Base-by-base conservation (phyloP, 1,140 invertebrate species). In the Ooceraea biroi region DNA sequence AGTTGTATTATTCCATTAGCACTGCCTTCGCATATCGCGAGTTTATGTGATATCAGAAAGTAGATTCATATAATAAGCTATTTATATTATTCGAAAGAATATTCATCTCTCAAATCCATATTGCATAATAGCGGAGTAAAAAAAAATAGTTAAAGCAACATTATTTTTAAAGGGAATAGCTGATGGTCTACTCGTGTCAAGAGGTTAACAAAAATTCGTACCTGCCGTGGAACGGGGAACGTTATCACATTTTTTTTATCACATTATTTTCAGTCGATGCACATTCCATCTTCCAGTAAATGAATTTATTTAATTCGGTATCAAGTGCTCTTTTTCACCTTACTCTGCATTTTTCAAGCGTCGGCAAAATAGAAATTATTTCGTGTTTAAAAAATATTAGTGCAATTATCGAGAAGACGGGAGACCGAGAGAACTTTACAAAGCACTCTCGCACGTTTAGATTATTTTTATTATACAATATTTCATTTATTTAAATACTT, bases 11-110 rank as follows among this genome's bases (percentile, higher is more conserved):
- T 66, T 86, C 17, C 83, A 52, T 86, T 61, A 76, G 52, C 73
- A 88, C 83, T 88, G 87, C 87, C 87, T 83, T 55, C 48, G 46
- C 69, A 66, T 73, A 36, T 36, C 52, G 58, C 63, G 65, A 68
- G 36, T 80, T 71, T 78, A 71, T 87, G 76, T 88, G 57, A 83
- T 85, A 88, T 57, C 58, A 72, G 30, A 68, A 50, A 78, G 17
- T 77, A 74, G 14, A 68, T 71, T 65, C n/a, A 17, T 17, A 44
- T 72, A 74, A 19, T 41, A 50, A 55, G 22, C 27, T 19, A 65
- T 19, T 58, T 86, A 11, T 46, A 71, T 22, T 77, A 69, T 69
- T 30, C 5, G 3, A 41, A 46, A 63, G 68, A 52, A 61, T 52
- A 58, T 72, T 55, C 8, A 50, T 30, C 12, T 36, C 7, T 58